Base-by-base conservation (phyloP, 2,797 vertebrate genomes). In the Chiroxiphia lanceolata region DNA sequence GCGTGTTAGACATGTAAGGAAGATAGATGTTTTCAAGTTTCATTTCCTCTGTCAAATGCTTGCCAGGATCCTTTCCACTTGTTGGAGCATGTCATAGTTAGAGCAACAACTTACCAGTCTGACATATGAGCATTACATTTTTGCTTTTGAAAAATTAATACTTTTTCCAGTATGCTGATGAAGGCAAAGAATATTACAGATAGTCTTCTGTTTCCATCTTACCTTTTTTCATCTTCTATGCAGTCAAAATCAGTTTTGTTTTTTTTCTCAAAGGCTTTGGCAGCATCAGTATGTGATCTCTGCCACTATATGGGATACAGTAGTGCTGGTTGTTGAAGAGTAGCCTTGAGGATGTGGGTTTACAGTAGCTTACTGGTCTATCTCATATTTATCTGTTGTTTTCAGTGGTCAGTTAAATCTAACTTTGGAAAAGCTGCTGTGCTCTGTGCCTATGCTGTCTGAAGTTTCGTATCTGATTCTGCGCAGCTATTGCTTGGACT, bases 21-120 rank as follows among this genome's bases (percentile, higher is more conserved):
- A n/a, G n/a, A n/a, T n/a, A n/a, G n/a, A n/a, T n/a, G n/a, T n/a
- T n/a, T n/a, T n/a, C n/a, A n/a, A n/a, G n/a, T n/a, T n/a, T n/a
- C n/a, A 14, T 74, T 88, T 93, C 34, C 47, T 65, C 25, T 90
- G 45, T 83, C 38, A 82, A 40, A 45, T 75, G 13, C 31, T 87
- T 90, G 38, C 38, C 36, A 69, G 51, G 65, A 83, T 88, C 22
- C 33, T 69, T 77, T 65, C 42, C 26, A 26, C 0, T 0, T 93
- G 14, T 54, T 25, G 6, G 34, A 83, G 36, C 25, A 31, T 64
- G 50, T 86, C 47, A 51, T 51, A 13, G 40, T 86, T 93, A 70
- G 80, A 78, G 60, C 60, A 59, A 34, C 72, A 78, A 47, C 29
- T 80, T 78, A 51, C 1, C n/a, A 87, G 61, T 27, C 56, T 92